Conservation (phyloP, 1,140 invertebrate species). For the Papilio helenus region DNA sequence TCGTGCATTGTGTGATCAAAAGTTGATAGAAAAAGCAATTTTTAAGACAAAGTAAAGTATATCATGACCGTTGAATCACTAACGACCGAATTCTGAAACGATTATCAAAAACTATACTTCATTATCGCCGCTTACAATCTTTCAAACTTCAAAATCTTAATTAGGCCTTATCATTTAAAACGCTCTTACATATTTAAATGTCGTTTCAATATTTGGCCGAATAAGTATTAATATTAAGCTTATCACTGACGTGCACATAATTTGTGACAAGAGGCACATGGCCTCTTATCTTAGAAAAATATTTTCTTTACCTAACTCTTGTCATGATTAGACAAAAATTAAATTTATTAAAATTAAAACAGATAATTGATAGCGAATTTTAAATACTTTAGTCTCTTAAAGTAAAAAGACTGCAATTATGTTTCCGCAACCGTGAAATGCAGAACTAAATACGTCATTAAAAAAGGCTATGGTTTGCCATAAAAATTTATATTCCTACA, state of each 20-base stretch:
- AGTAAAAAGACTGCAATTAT: neutral
- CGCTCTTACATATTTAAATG: too few species aligned
- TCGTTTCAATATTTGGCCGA: too few species aligned
- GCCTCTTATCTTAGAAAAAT: slow-evolving; percentile 3
- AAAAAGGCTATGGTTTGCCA: neutral
- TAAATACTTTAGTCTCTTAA: too few species aligned
- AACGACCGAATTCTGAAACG: neutral
- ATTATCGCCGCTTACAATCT: too few species aligned
- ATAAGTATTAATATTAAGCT: neutral
- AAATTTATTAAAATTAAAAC: neutral
- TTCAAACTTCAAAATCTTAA: too few species aligned
- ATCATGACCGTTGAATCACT: neutral
- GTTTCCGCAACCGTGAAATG: neutral
- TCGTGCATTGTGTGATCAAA: neutral
- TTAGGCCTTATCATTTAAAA: too few species aligned
- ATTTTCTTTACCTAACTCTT: slow-evolving; percentile 8
- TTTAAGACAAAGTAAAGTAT: neutral
- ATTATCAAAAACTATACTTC: too few species aligned
- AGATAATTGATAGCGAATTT: neutral
- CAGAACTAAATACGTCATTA: neutral
- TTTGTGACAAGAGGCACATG: neutral
- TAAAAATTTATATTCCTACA: neutral
- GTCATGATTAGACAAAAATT: neutral
- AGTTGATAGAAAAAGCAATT: neutral
- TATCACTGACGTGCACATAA: neutral